These are phyloP conservation scores for Zeugodacus cucurbitae DNA, from an alignment of 1,140 invertebrate species.

Conservation along the genomic window DNA sequence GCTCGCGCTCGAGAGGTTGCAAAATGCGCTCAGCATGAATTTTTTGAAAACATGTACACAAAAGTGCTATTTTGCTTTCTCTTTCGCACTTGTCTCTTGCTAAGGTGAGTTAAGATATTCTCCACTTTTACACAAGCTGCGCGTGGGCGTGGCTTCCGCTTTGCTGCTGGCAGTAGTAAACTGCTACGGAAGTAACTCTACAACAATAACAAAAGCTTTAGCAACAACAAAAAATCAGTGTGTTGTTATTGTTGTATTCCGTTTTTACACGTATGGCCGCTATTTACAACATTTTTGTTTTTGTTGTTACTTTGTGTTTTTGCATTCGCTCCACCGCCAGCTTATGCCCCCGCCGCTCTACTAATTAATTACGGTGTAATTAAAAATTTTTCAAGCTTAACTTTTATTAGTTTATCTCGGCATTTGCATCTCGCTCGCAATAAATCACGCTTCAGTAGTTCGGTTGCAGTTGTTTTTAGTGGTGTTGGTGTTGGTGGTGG, in stretches of 20 bases:
- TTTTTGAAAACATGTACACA: not conserved
- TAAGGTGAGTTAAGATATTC: not conserved
- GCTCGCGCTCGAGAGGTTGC: not conserved
- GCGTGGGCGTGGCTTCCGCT: conserved; percentile 4
- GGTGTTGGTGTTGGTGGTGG: not conserved
- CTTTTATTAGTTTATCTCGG: conserved; percentile 45
- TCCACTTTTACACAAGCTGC: not conserved
- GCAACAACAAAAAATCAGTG: not conserved
- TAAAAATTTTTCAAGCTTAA: conserved; percentile 54
- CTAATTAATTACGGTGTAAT: conserved; percentile 62
- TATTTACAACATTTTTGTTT: not conserved
- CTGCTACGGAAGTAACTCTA: not conserved
- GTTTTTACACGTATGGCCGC: not conserved
- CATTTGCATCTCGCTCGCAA: conserved; percentile 47
- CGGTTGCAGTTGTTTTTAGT: conserved; percentile 9
- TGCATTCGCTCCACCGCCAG: not conserved
- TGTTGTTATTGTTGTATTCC: not conserved
- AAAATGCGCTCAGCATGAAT: not conserved
- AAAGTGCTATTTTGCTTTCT: not conserved
- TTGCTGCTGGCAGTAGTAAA: not conserved
- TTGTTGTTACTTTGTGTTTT: not conserved
- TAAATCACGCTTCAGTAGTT: conserved; percentile 48
- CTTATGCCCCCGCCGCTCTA: conserved; percentile 42
- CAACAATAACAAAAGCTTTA: not conserved
- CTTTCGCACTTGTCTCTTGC: not conserved